Percentiles rank a stretch among this genome's conserved stretches.
phyloP scores from a whole-genome alignment of 2,888 invertebrate species.

The Stenoptilia bipunctidactyla region DNA sequence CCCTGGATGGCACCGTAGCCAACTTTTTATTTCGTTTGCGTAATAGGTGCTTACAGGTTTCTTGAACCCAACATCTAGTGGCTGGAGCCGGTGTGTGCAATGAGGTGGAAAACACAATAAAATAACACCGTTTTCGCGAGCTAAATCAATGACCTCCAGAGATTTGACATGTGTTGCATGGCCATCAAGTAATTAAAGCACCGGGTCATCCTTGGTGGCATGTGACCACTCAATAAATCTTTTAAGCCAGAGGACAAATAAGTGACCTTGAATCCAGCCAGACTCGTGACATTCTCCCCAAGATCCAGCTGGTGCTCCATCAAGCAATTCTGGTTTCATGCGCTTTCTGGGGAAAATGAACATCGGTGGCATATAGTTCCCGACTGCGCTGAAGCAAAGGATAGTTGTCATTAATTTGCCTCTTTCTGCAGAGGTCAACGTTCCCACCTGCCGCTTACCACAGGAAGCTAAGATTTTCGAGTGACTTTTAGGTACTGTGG shows the following conservation, averaged over 20 bases:
- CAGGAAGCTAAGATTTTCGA: too few relatives aligned
- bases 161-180: conserved; percentile 11
- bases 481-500: too few relatives aligned
- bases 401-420: conserved; percentile 7
- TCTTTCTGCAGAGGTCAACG: too few relatives aligned
- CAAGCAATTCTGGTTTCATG: too few relatives aligned
- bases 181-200: conserved; percentile 13
- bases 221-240: conserved; percentile 10
- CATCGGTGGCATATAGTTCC: conserved; percentile 9
- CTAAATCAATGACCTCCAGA: conserved; percentile 10
- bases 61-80: conserved; percentile 23
- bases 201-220: conserved; percentile 11
- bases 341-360: conserved; percentile 11
- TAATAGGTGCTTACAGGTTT: conserved; percentile 19
- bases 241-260: conserved; percentile 13
- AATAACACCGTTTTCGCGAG: conserved; percentile 10
- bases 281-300: too few relatives aligned
- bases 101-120: conserved; percentile 13
- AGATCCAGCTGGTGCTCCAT: too few relatives aligned
- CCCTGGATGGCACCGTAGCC: too few relatives aligned
- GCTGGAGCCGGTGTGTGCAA: conserved; percentile 19
- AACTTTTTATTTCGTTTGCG: conserved; percentile 20
- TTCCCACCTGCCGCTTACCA: too few relatives aligned
- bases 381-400: conserved; percentile 9
- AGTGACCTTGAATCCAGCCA: conserved; percentile 24